These are phyloP conservation scores for Diprion similis DNA, from an alignment of 1,140 invertebrate genomes.

Conservation along the genomic window DNA sequence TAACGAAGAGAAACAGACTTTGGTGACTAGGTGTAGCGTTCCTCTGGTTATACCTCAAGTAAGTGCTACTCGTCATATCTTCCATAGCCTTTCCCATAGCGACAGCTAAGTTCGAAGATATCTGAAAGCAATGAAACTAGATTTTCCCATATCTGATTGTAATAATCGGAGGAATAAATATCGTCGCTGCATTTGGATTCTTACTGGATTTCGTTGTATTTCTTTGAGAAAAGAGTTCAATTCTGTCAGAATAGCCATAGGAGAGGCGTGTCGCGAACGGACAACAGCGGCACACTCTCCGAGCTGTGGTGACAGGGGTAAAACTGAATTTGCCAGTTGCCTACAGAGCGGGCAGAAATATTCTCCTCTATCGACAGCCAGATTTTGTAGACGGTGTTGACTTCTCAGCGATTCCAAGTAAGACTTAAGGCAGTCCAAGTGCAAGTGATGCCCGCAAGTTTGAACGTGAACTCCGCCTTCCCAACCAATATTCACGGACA, in stretches of 20 bases:
- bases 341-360: slow-evolving; percentile 94
- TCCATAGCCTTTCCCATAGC: slow-evolving; percentile 92
- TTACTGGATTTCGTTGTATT: slow-evolving; percentile 70
- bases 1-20: slow-evolving; percentile 86
- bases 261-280: slow-evolving; percentile 63
- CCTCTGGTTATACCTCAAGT: slow-evolving; percentile 67
- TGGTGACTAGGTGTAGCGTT: slow-evolving; percentile 70
- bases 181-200: slow-evolving; percentile 31
- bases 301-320: slow-evolving; percentile 85
- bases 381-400: slow-evolving; percentile 75
- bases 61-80: slow-evolving; percentile 86
- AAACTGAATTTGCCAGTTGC: slow-evolving; percentile 90
- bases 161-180: slow-evolving; percentile 23
- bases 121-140: slow-evolving; percentile 50
- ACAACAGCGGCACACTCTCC: slow-evolving; percentile 72
- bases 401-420: slow-evolving; percentile 84
- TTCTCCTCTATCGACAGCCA: slow-evolving; percentile 84
- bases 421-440: slow-evolving; percentile 89
- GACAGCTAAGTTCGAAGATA: slow-evolving; percentile 72
- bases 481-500: slow-evolving; percentile 88
- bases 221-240: slow-evolving; percentile 72
- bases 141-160: slow-evolving; percentile 16
- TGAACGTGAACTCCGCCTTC: slow-evolving; percentile 94
- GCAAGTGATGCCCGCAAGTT: slow-evolving; percentile 95
- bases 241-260: slow-evolving; percentile 65